Percentiles rank a stretch among this genome's conserved stretches.
Evolutionary conservation across 2,797 vertebrate genomes (phyloP).

Genomic region (Eutrigla gurnardus): DNA sequence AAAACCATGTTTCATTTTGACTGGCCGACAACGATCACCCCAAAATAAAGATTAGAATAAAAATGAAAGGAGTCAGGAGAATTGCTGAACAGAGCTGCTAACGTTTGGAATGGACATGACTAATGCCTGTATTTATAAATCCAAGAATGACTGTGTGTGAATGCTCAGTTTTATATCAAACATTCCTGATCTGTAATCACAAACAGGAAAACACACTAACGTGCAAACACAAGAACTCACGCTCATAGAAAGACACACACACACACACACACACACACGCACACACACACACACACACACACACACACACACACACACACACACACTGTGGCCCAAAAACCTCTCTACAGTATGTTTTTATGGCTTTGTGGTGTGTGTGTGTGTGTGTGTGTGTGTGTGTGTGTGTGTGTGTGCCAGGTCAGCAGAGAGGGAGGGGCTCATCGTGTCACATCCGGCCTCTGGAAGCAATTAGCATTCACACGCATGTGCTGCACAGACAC

Average conservation of each 20-base stretch:
- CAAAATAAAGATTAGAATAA: neutral
- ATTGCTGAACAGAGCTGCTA: neutral
- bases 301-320: slow-evolving; percentile 26
- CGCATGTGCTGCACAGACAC: slow-evolving; percentile 70
- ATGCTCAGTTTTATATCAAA: slow-evolving; percentile 42
- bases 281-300: slow-evolving; percentile 14
- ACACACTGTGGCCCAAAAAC: slow-evolving; percentile 55
- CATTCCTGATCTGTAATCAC: slow-evolving; percentile 20
- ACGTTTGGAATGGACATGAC: neutral
- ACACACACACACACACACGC: slow-evolving; percentile 16
- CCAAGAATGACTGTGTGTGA: slow-evolving; percentile 3
- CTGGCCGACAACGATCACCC: neutral
- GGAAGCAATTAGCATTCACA: slow-evolving; percentile 82
- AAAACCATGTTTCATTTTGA: neutral
- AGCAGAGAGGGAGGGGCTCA: slow-evolving; percentile 75
- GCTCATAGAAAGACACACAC: slow-evolving; percentile 15
- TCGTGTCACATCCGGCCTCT: slow-evolving; percentile 79
- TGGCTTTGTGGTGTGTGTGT: slow-evolving; percentile 55
- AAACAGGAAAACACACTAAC: slow-evolving; percentile 36
- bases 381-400: slow-evolving; percentile 51
- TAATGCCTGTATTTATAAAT: neutral
- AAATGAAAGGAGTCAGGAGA: neutral
- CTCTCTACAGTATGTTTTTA: slow-evolving; percentile 69
- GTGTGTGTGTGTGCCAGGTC: slow-evolving; percentile 64
- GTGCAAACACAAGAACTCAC: slow-evolving; percentile 23